Base-by-base conservation (phyloP, 2,888 invertebrate species). In the Germaria angustata region DNA sequence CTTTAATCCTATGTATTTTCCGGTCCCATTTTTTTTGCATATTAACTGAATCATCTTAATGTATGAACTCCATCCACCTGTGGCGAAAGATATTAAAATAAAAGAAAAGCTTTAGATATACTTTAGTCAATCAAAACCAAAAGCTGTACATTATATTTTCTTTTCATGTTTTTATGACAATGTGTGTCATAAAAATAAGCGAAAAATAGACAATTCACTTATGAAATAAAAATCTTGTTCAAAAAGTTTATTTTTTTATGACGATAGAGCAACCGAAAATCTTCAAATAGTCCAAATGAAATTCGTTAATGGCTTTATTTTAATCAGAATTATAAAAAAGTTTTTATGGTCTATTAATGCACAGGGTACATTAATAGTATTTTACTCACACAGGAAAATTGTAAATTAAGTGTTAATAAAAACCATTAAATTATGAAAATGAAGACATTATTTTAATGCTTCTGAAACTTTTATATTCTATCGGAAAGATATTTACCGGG, bases 261-360 rank as follows among this genome's bases (percentile, higher is more conserved):
- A 59, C 59, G 63, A 20, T 55, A 78, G 55, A 36, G 34, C 13
- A 17, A 36, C 34, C 11, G 24, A 53, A 20, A n/a, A 34, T 15
- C 39, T 59, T 34, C 51, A 72, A 72, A 79, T 72, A 72, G 79
- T 53, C 66, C 44, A 72, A 79, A 51, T n/a, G n/a, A 72, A 59
- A 15, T 28, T 17, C 41, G 22, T 36, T 20, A 34, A 59, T 22
- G 36, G 9, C 22, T 9, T 9, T 24, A 1, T n/a, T 28, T 53
- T 28, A 53, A 57, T 20, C 36, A 20, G 36, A 20, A 5, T 15
- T 57, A 57, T 20, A 20, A 36, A 57, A 22, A 57, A 13, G 7
- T 39, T 36, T 57, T 68, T 68, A 68, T 28, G 68, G 8, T 28
- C 15, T 24, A 39, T 41, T 53, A 41, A 59, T 46, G 57, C 3